A percentile compares a stretch with the other conserved stretches of the same genome.
Evolutionary conservation across 2,888 invertebrate genomes (phyloP).

Genomic region (Orgyia antiqua): DNA sequence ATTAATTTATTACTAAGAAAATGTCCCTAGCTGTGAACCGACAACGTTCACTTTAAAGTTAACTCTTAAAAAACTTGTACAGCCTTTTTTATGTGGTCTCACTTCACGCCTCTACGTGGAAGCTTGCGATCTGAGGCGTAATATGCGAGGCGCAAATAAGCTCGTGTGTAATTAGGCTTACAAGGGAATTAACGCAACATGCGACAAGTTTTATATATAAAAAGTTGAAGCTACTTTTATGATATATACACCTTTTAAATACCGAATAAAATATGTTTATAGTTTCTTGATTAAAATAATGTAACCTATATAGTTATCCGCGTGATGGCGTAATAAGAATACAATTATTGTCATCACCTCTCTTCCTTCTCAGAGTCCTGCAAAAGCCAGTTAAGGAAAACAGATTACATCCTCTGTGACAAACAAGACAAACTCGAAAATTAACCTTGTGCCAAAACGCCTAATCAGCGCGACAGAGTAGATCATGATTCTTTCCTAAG

Average conservation of each 20-base stretch:
- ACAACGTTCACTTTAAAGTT: conserved; percentile 32
- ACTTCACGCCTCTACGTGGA: conserved; percentile 44
- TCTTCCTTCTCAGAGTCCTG: too few relatives aligned
- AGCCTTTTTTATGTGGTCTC: conserved; percentile 36
- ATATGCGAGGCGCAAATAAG: conserved; percentile 41
- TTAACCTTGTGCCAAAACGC: too few relatives aligned
- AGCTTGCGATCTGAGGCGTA: conserved; percentile 7
- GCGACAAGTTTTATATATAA: conserved; percentile 7
- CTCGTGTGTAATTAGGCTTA: conserved; percentile 65
- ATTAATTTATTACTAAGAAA: too few relatives aligned
- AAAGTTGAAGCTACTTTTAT: conserved; percentile 6
- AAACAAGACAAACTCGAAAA: too few relatives aligned
- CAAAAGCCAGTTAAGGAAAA: too few relatives aligned
- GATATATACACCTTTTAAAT: not conserved
- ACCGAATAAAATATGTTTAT: not conserved
- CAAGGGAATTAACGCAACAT: conserved; percentile 52
- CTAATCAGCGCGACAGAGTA: too few relatives aligned
- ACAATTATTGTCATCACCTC: too few relatives aligned
- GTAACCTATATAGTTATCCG: too few relatives aligned
- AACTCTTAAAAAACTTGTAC: conserved; percentile 50
- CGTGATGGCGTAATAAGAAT: too few relatives aligned
- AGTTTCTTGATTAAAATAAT: not conserved
- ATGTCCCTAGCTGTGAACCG: too few relatives aligned
- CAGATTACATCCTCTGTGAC: too few relatives aligned
- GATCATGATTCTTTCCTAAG: too few relatives aligned